These are phyloP conservation scores for Eustalomyia histrio DNA, from an alignment of 2,888 invertebrate genomes.

Conservation along the genomic window DNA sequence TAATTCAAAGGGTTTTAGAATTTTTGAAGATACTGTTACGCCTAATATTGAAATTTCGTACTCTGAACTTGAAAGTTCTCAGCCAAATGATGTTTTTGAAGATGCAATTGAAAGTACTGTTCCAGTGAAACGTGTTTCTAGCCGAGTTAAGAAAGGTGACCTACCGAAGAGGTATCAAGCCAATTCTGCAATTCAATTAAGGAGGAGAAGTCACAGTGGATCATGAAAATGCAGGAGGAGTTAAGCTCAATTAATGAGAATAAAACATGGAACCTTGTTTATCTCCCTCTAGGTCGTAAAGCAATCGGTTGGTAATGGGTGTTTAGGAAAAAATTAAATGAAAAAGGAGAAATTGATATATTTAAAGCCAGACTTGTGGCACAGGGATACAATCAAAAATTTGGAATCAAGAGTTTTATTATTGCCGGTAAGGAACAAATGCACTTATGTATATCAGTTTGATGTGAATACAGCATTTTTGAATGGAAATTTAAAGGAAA, in stretches of 20 bases:
- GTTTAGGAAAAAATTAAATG: slow-evolving; percentile 23
- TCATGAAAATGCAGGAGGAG: background rate
- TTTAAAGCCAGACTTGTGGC: slow-evolving; percentile 23
- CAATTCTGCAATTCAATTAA: slow-evolving; percentile 33
- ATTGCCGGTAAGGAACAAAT: background rate
- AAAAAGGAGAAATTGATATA: slow-evolving; percentile 8
- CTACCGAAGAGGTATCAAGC: no score
- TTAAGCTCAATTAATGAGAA: slow-evolving; percentile 8
- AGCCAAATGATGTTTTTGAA: no score
- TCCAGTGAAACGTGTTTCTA: slow-evolving; percentile 7
- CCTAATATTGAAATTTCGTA: no score
- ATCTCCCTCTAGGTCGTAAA: slow-evolving; percentile 9
- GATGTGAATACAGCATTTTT: background rate
- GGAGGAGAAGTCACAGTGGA: slow-evolving; percentile 37
- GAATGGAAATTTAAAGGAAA: background rate
- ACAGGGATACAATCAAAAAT: slow-evolving; percentile 13
- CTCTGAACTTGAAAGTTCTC: no score
- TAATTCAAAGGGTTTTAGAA: no score
- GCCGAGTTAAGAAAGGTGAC: background rate
- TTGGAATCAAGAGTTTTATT: background rate
- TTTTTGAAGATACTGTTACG: no score
- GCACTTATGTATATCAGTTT: background rate
- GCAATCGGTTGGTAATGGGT: slow-evolving; percentile 33
- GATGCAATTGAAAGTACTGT: no score
- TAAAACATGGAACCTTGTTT: slow-evolving; percentile 17